A percentile compares a stretch with the other conserved stretches of the same genome.
phyloP scores from a whole-genome alignment of 1,140 invertebrate species.

The Dinothrombium tinctorium region DNA sequence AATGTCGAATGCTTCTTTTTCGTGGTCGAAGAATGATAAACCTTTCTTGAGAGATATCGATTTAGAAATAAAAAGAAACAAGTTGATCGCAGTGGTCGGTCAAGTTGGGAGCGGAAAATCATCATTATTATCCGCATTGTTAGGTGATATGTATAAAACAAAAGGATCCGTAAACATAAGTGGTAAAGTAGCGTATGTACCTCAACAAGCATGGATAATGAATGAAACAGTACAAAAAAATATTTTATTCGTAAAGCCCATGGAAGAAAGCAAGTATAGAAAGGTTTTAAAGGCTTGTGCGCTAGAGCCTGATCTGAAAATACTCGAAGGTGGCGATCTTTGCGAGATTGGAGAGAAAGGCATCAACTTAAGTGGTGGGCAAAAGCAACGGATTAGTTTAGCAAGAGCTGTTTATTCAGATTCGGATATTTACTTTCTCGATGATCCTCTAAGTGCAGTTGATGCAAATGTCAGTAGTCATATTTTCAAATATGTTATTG shows the following conservation, averaged over 20 bases:
- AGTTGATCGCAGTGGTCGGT: conserved; percentile 26
- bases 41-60: conserved; percentile 10
- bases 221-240: conserved; percentile 28
- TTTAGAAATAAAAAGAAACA: conserved; percentile 13
- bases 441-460: conserved; percentile 25
- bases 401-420: conserved; percentile 18
- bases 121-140: conserved; percentile 25
- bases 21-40: not conserved
- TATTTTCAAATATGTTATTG: conserved; percentile 23
- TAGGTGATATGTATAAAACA: conserved; percentile 23
- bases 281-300: conserved; percentile 19
- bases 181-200: conserved; percentile 19
- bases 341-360: conserved; percentile 30
- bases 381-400: conserved; percentile 19
- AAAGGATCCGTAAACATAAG: conserved; percentile 14
- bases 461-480: conserved; percentile 24
- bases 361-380: conserved; percentile 19
- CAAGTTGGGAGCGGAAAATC: conserved; percentile 27
- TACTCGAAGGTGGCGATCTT: conserved; percentile 23
- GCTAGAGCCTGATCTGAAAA: conserved; percentile 15
- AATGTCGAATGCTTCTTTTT: not conserved
- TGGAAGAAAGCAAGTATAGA: conserved; percentile 19
- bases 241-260: conserved; percentile 31
- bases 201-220: conserved; percentile 34
- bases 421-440: conserved; percentile 23